Evolutionary conservation across 2,113 vertebrate genomes (phyloP).

Genomic region (Lampris incognitus): DNA sequence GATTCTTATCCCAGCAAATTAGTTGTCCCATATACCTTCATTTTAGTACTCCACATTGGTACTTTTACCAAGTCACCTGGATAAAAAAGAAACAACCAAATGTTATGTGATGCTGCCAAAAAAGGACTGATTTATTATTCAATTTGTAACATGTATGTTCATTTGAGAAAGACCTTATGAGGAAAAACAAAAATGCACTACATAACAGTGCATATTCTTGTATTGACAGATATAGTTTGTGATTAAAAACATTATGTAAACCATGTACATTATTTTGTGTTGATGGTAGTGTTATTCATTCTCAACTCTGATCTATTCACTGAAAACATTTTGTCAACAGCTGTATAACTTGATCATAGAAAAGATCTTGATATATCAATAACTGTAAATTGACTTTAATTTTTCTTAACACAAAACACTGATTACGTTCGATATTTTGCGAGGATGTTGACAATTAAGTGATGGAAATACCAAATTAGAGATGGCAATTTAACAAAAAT

Average conservation of each 20-base stretch:
- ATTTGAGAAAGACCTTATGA: constrained; percentile 20
- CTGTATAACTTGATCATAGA: neutral
- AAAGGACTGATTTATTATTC: constrained; percentile 7
- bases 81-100: constrained; percentile 81
- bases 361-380: neutral
- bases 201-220: constrained; percentile 6
- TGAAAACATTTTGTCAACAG: neutral
- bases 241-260: constrained; percentile 60
- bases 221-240: constrained; percentile 26
- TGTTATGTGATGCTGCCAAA: constrained; percentile 37
- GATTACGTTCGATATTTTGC: neutral
- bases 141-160: neutral
- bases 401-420: neutral
- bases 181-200: neutral
- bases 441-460: neutral
- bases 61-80: constrained; percentile 12
- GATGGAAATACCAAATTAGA: neutral
- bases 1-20: constrained; percentile 1
- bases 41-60: neutral
- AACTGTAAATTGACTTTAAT: neutral
- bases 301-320: neutral
- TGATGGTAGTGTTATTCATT: neutral
- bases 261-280: constrained; percentile 21
- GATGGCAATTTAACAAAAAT: neutral
- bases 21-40: constrained; percentile 12